Percentiles rank a stretch among this genome's conserved stretches.
phyloP scores from a whole-genome alignment of 2,113 vertebrate species.

The Shinisaurus crocodilurus region DNA sequence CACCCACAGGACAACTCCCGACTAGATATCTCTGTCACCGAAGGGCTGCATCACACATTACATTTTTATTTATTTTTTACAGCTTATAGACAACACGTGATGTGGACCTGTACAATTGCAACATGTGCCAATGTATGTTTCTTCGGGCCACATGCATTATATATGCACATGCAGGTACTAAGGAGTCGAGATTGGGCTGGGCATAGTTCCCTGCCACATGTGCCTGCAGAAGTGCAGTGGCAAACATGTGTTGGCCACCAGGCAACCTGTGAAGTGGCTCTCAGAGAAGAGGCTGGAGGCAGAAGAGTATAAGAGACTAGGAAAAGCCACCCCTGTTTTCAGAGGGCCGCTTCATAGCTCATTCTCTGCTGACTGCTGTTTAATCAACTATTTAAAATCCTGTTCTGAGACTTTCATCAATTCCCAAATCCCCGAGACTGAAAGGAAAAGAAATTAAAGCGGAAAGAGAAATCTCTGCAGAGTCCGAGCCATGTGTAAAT shows the following conservation, averaged over 20 bases:
- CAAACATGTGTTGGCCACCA: background rate
- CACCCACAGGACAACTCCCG: background rate
- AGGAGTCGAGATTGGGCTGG: background rate
- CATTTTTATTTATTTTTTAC: background rate
- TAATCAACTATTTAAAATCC: conserved; percentile 65
- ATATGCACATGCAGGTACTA: background rate
- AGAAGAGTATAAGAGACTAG: background rate
- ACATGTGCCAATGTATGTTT: background rate
- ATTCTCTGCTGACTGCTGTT: conserved; percentile 55
- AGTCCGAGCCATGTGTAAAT: background rate
- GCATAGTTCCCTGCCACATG: background rate
- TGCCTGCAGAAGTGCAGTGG: too few species aligned
- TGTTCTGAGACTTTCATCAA: conserved; percentile 8
- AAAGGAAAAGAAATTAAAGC: background rate
- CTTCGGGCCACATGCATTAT: background rate
- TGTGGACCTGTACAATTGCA: background rate
- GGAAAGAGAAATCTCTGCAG: background rate
- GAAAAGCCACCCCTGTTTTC: conserved; percentile 30
- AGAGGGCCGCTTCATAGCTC: conserved; percentile 18
- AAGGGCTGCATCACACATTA: background rate
- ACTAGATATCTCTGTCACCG: background rate
- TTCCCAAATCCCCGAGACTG: conserved; percentile 43
- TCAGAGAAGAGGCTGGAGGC: background rate
- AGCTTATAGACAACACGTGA: background rate
- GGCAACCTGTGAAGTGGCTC: background rate